Percentiles rank a stretch among this genome's conserved stretches.
phyloP scores from a whole-genome alignment of 1,140 invertebrate species.

The Anthonomus grandis region DNA sequence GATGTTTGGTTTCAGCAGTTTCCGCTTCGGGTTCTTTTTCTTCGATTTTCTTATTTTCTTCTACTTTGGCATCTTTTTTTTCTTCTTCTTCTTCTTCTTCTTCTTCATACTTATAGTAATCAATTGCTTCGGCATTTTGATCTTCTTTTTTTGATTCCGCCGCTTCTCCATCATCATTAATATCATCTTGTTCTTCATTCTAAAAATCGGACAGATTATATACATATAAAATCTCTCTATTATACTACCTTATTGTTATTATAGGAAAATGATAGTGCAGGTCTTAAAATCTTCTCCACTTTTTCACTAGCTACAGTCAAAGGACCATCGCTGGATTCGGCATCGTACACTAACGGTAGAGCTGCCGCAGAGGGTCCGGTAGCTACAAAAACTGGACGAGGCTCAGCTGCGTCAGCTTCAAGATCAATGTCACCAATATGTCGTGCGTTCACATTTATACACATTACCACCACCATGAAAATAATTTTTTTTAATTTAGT shows the following conservation, averaged over 20 bases:
- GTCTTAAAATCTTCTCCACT: constrained; percentile 34
- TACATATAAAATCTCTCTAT: no score
- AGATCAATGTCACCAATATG: constrained; percentile 25
- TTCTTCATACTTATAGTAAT: constrained; percentile 25
- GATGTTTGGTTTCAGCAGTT: constrained; percentile 2
- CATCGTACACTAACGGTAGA: constrained; percentile 22
- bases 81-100: constrained; percentile 1
- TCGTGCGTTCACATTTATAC: constrained; percentile 15
- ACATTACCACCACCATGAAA: constrained; percentile 8
- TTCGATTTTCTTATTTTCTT: not conserved
- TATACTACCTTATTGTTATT: constrained; percentile 22
- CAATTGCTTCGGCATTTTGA: constrained; percentile 19
- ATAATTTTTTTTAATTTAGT: not conserved
- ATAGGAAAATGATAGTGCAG: constrained; percentile 35
- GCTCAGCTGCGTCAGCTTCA: constrained; percentile 30
- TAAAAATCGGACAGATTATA: no score
- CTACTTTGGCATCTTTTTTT: constrained; percentile 4
- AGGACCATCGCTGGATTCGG: constrained; percentile 18
- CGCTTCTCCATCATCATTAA: constrained; percentile 1
- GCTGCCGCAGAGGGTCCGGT: constrained; percentile 19
- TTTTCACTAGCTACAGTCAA: constrained; percentile 31
- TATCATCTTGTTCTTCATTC: no score
- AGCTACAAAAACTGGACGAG: constrained; percentile 31
- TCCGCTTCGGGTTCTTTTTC: constrained; percentile 7
- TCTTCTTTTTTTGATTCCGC: constrained; percentile 10